Conservation (phyloP, 2,797 vertebrate genomes). For the Pterois miles region DNA sequence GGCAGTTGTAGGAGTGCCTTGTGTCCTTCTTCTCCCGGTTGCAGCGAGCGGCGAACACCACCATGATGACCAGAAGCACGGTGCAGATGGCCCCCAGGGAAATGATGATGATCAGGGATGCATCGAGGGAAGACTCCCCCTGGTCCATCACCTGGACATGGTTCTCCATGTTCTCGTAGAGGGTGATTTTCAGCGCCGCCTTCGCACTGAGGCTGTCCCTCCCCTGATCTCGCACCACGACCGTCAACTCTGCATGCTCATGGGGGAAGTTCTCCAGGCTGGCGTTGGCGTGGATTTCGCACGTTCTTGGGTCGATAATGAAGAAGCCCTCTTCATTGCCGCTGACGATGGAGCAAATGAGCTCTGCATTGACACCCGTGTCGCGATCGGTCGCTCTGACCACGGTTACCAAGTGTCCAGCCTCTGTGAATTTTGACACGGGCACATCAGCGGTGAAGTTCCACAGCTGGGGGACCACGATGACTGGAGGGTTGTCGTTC, state of each 20-base stretch:
- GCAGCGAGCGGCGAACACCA: conserved; percentile 90
- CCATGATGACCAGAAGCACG: conserved; percentile 92
- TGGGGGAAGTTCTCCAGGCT: conserved; percentile 87
- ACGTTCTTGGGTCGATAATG: conserved; percentile 90
- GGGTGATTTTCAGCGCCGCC: conserved; percentile 87
- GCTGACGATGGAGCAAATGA: conserved; percentile 88
- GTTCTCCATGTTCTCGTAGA: conserved; percentile 87
- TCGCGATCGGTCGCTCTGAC: conserved; percentile 92
- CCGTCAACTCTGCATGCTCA: conserved; percentile 86
- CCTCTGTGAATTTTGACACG: conserved; percentile 89
- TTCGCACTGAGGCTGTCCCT: conserved; percentile 89
- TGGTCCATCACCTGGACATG: conserved; percentile 84
- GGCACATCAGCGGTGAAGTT: conserved; percentile 92
- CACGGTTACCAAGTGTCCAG: conserved; percentile 87
- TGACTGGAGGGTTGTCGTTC: conserved; percentile 93
- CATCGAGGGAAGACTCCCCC: conserved; percentile 84
- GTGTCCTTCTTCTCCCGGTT: conserved; percentile 95
- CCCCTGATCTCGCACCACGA: conserved; percentile 93
- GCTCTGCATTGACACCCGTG: conserved; percentile 93
- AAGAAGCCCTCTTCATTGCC: conserved; percentile 93
- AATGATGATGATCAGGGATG: conserved; percentile 93
- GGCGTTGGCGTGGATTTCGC: conserved; percentile 92
- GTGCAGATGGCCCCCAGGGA: conserved; percentile 91
- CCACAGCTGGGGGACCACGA: conserved; percentile 88
- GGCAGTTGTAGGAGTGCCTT: conserved; percentile 93